Evolutionary conservation across 1,140 invertebrate species (phyloP), one percentile per base, ranked within the genome.

Genomic region (Pseudomyrmex concolor): DNA sequence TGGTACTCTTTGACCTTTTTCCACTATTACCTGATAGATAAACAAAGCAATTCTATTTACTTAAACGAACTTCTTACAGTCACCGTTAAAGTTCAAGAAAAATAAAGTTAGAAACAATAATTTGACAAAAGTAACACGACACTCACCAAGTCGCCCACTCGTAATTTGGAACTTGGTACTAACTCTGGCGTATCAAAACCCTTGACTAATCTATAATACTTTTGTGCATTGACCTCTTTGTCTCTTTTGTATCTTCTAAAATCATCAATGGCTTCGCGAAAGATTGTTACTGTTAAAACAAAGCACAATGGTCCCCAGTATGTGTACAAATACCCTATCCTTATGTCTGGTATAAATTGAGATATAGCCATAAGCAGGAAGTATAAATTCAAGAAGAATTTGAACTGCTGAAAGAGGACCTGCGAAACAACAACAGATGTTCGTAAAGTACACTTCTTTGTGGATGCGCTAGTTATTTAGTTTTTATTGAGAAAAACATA

Each of bases 251-350:
- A 97, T 89, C 99, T 95, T 90, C 99, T 95, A 89, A 99, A 97
- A 94, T 99, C 99, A 95, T 99, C 99, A 19, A 99, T 95, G 4
- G 98, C 98, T 95, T 99, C 99, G 71, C 99, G 96, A 91, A 97
- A 98, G 91, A 99, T 96, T 43, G 99, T 99, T 10, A 99, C 98
- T 89, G 97, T 96, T 64, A 99, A 94, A 25, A 99, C 99, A 95
- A 99, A 99, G 89, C 98, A 97, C 86, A 99, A 93, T 84, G 99
- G 99, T 85, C 98, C 99, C 99, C 99, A 99, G 94, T 99, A 99
- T 13, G 99, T 99, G 93, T 99, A 99, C 5, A 99, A 96, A 93
- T 99, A 99, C 8, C 99, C 99, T 93, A 99, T 99, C 90, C 97
- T 95, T 84, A 99, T 97, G 88, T 98, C 98, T 48, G 98, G 98